Base-by-base conservation (phyloP, 2,113 vertebrate genomes). In the Lophochroa leadbeateri region DNA sequence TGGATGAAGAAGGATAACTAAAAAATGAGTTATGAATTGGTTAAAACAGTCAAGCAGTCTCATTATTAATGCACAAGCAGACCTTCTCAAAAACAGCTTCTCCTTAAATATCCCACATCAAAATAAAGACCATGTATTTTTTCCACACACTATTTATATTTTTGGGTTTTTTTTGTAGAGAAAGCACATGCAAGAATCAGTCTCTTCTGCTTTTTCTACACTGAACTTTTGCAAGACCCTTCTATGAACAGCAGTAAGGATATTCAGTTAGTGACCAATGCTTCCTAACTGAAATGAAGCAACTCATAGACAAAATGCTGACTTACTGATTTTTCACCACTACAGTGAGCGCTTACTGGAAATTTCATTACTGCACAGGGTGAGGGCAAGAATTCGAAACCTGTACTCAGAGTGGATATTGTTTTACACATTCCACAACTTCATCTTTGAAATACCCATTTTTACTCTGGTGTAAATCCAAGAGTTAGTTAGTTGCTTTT, bases 361-460 rank as follows among this genome's bases (percentile, higher is more conserved):
- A 93, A 95, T 90, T 81, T 86, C 70, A 94, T 94, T 86, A 92
- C 15, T 89, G 89, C 74, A 84, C 72, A 89, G 47, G 16, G 47
- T 6, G 5, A 86, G 64, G 82, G 82, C 52, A 86, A 86, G 80
- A 88, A 93, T 91, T 64, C 5, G 6, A 93, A 92, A 65, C 69
- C 64, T 81, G 61, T 43, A 60, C 50, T 92, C 68, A 68, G 46
- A 75, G 57, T 0, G 1, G 77, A 88, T 94, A 92, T 64, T 93
- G 65, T 88, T 90, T 86, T 93, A 82, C 47, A 84, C 83, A 75
- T 92, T 92, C 77, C 94, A 84, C 21, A 84, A 60, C 46, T 39
- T 43, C 50, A 23, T 52, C 86, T 82, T 53, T 71, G 76, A 88
- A 90, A 94, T 39, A 35, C 2, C 7, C 21, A 52, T 69, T 93